phyloP scores from a whole-genome alignment of 2,888 invertebrate species.

The Epinotia ramella region DNA sequence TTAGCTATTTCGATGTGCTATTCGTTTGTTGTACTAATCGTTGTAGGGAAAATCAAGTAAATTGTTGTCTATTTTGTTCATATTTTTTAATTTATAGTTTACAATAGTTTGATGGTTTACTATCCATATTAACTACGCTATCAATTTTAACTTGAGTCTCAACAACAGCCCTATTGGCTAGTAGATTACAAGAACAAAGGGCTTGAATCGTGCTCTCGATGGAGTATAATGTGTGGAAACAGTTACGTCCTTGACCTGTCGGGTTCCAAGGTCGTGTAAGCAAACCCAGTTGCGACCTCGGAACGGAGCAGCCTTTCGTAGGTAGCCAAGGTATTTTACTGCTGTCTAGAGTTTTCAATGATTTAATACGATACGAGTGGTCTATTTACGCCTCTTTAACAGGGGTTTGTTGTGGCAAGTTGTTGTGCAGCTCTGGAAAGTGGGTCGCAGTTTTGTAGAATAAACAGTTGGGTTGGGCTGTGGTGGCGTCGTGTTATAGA shows the following conservation, averaged over 20 bases:
- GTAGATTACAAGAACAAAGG: neutral
- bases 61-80: too few relatives aligned
- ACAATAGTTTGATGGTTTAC: too few relatives aligned
- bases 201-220: neutral
- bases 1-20: too few relatives aligned
- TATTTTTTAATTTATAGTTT: too few relatives aligned
- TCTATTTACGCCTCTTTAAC: neutral
- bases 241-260: constrained; percentile 16
- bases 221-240: neutral
- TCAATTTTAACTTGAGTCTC: neutral
- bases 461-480: too few relatives aligned
- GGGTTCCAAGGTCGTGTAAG: constrained; percentile 1
- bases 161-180: neutral
- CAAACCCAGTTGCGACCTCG: neutral
- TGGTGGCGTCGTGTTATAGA: too few relatives aligned
- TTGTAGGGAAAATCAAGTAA: too few relatives aligned
- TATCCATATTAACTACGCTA: too few relatives aligned
- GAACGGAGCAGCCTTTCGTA: neutral
- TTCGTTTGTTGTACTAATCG: too few relatives aligned
- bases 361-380: constrained; percentile 4
- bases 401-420: neutral
- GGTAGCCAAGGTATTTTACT: neutral
- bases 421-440: neutral
- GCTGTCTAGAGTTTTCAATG: neutral
- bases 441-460: too few relatives aligned